Percentiles rank a stretch among this genome's conserved stretches.
These are phyloP conservation scores for Periophthalmodon schlosseri DNA, from an alignment of 2,113 vertebrate species.

Conservation along the genomic window DNA sequence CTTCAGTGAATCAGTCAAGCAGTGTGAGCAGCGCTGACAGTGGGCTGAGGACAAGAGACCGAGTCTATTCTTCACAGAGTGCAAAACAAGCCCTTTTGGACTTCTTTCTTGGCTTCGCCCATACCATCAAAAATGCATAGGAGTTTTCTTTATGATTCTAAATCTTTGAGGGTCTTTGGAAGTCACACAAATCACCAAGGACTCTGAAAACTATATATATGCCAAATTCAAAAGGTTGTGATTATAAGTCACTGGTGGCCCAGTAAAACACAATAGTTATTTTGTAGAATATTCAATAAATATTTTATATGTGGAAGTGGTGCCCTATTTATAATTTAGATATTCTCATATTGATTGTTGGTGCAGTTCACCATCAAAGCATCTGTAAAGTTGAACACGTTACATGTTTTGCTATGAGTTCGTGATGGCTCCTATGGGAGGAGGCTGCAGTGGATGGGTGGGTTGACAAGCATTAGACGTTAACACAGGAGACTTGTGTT, in stretches of 20 bases:
- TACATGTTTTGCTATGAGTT: background rate
- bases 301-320: too few species aligned
- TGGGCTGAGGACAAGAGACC: slow-evolving; percentile 3
- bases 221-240: background rate
- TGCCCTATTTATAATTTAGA: too few species aligned
- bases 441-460: background rate
- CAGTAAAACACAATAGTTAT: too few species aligned
- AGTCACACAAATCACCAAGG: background rate
- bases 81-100: background rate
- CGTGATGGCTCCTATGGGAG: background rate
- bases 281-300: too few species aligned
- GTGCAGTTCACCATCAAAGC: background rate
- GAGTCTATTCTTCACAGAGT: slow-evolving; percentile 8
- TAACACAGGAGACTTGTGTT: slow-evolving; percentile 1
- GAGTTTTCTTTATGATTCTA: background rate
- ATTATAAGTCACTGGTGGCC: background rate
- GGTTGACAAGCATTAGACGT: slow-evolving; percentile 3
- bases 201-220: background rate
- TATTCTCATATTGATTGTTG: background rate
- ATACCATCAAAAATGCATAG: background rate
- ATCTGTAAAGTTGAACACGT: background rate
- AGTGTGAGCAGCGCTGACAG: slow-evolving; percentile 40
- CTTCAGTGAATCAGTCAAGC: slow-evolving; percentile 44
- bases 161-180: background rate
- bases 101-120: background rate